These are phyloP conservation scores for Alouatta caraya DNA, from an alignment of 2,797 vertebrate species.

Conservation along the genomic window DNA sequence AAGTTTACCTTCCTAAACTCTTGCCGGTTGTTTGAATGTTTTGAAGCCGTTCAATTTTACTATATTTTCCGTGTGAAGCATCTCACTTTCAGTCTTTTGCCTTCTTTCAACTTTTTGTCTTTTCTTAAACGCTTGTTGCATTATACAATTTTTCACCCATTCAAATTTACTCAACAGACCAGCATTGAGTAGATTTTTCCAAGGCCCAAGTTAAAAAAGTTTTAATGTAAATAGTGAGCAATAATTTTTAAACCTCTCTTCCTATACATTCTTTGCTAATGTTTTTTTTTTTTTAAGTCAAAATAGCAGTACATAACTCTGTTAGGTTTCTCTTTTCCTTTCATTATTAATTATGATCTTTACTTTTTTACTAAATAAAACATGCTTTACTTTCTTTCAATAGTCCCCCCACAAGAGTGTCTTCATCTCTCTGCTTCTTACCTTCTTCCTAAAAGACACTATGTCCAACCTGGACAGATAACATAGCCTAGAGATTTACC, in stretches of 20 bases:
- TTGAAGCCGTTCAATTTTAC: not conserved
- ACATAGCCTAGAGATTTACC: rapidly evolving
- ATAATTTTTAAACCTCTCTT: not conserved
- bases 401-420: not conserved
- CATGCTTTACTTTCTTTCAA: not conserved
- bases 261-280: not conserved
- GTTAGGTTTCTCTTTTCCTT: not conserved
- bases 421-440: not conserved
- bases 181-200: not conserved
- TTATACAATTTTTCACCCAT: not conserved
- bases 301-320: not conserved
- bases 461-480: not conserved
- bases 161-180: not conserved
- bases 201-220: not conserved
- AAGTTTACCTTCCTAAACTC: not conserved
- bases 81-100: not conserved
- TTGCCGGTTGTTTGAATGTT: not conserved
- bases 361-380: not conserved
- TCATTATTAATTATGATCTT: not conserved
- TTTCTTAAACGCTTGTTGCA: not conserved
- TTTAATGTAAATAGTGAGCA: not conserved
- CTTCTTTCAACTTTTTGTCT: not conserved
- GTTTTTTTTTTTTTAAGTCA: not conserved
- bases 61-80: not conserved
- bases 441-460: not conserved